Percentiles rank a stretch among this genome's conserved stretches.
phyloP scores from a whole-genome alignment of 1,140 invertebrate genomes.

The Drosophila miranda region DNA sequence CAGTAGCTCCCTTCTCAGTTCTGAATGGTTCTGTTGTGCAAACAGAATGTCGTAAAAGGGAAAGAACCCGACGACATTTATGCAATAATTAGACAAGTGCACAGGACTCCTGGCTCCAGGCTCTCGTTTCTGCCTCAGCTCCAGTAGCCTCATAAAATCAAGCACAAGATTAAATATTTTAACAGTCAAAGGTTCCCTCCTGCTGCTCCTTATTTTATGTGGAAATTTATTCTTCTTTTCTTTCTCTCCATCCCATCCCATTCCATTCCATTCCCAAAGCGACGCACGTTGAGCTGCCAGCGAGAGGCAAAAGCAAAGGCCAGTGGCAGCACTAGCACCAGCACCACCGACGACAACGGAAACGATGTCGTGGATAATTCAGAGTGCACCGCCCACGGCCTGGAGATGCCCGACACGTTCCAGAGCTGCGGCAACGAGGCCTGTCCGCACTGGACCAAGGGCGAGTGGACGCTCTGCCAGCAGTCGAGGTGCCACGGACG shows the following conservation, averaged over 20 bases:
- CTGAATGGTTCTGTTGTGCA: background rate
- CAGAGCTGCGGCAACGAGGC: constrained; percentile 87
- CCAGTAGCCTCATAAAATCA: constrained; percentile 46
- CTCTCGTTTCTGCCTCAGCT: constrained; percentile 4
- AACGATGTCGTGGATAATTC: constrained; percentile 84
- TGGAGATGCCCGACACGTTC: constrained; percentile 86
- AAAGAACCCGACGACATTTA: constrained; percentile 34
- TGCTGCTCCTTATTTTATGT: constrained; percentile 45
- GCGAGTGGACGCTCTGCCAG: constrained; percentile 88
- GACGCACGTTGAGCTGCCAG: constrained; percentile 60
- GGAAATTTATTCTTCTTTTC: constrained; percentile 24
- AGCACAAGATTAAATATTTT: constrained; percentile 60
- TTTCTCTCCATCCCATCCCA: constrained; percentile 13
- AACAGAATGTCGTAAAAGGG: constrained; percentile 2
- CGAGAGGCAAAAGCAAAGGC: constrained; percentile 41
- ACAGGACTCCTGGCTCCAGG: constrained; percentile 3
- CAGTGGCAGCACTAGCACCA: constrained; percentile 53
- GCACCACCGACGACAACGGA: constrained; percentile 1
- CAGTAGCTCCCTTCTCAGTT: too few species aligned
- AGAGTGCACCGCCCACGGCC: constrained; percentile 88
- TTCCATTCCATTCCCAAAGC: constrained; percentile 35
- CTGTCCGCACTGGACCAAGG: constrained; percentile 89
- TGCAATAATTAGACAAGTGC: constrained; percentile 67
- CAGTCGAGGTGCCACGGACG: constrained; percentile 89
- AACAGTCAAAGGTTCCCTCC: constrained; percentile 32